Percentiles rank a stretch among this genome's conserved stretches.
Evolutionary conservation across 2,888 invertebrate genomes (phyloP).

Genomic region (Psococerastis gibbosa): DNA sequence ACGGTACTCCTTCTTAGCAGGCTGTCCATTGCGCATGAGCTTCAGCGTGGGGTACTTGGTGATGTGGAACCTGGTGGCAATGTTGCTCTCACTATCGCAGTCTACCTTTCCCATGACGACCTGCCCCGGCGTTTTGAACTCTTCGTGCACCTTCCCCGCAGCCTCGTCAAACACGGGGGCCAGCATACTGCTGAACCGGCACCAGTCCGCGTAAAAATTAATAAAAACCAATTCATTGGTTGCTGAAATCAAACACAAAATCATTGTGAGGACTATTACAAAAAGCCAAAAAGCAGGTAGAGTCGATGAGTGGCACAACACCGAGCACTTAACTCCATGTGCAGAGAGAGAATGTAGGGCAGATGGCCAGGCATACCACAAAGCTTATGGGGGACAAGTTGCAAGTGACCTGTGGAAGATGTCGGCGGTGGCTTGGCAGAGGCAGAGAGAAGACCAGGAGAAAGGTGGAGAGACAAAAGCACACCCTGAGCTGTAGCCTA

Average conservation of each 20-base stretch:
- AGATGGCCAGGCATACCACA: neutral
- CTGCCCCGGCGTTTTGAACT: conserved; percentile 57
- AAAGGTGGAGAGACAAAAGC: too few species aligned
- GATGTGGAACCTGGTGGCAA: conserved; percentile 85
- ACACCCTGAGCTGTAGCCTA: too few species aligned
- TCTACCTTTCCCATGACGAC: conserved; percentile 94
- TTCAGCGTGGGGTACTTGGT: conserved; percentile 98
- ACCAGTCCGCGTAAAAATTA: conserved; percentile 99
- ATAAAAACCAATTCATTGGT: conserved; percentile 93
- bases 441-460: too few species aligned
- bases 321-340: too few species aligned
- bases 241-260: too few species aligned
- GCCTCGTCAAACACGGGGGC: conserved; percentile 95
- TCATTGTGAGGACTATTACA: too few species aligned
- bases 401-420: too few species aligned
- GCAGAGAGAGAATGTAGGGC: too few species aligned
- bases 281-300: too few species aligned
- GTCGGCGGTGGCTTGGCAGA: too few species aligned
- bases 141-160: conserved; percentile 61
- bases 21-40: conserved; percentile 74
- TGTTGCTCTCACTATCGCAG: conserved; percentile 77
- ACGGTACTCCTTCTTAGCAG: conserved; percentile 78
- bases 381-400: too few species aligned
- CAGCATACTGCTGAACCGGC: conserved; percentile 92
- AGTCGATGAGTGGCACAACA: too few species aligned